phyloP scores from a whole-genome alignment of 1,140 invertebrate genomes.

The Nasonia vitripennis region DNA sequence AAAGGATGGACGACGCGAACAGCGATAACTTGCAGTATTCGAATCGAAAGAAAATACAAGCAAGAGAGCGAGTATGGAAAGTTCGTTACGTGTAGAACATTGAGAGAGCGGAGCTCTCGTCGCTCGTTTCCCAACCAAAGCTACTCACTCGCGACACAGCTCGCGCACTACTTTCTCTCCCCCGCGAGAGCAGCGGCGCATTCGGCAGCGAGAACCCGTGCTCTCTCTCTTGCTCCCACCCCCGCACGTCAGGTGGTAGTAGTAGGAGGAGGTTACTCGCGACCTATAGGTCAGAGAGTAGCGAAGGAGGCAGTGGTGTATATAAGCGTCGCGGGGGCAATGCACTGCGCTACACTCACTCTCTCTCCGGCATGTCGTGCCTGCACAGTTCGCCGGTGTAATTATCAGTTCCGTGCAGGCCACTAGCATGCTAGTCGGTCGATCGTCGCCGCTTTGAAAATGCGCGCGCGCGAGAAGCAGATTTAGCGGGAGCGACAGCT shows the following conservation, averaged over 20 bases:
- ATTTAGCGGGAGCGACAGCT: constrained; percentile 33
- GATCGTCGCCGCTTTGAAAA: constrained; percentile 48
- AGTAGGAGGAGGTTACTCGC: neutral
- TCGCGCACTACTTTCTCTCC: neutral
- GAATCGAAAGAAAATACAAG: neutral
- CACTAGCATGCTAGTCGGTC: constrained; percentile 7
- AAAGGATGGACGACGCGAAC: too few species aligned
- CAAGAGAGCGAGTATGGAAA: neutral
- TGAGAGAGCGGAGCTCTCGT: too few species aligned
- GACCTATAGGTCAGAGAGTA: constrained; percentile 19
- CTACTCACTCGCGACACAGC: neutral
- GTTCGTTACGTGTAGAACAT: too few species aligned
- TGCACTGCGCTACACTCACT: constrained; percentile 31
- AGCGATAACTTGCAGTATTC: too few species aligned
- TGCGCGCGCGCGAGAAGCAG: neutral
- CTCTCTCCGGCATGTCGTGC: constrained; percentile 20
- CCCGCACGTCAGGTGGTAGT: too few species aligned
- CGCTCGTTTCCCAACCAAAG: neutral
- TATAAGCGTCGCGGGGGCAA: constrained; percentile 38
- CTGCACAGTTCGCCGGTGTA: constrained; percentile 33
- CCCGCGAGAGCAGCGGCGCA: neutral
- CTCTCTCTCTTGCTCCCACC: neutral
- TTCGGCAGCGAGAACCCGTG: neutral
- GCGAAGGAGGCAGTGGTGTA: neutral
- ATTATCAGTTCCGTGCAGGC: constrained; percentile 51